Conservation (phyloP, 1,140 invertebrate species). For the Bradynema listronoti region DNA sequence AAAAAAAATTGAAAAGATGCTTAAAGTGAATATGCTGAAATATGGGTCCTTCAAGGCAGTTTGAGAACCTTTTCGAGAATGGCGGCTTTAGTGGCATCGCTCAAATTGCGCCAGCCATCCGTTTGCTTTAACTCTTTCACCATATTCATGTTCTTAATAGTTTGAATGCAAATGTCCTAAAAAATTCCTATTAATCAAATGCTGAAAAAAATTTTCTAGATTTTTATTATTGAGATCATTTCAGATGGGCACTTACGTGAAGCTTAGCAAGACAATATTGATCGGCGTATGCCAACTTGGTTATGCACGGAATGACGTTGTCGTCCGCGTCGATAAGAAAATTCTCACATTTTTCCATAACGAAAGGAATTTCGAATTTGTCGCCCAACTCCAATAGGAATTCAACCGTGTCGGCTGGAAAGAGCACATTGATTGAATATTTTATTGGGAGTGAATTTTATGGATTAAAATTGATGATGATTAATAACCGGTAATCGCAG, state of each 20-base stretch:
- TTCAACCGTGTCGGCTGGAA: constrained; percentile 51
- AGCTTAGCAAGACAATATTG: constrained; percentile 43
- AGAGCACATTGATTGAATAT: constrained; percentile 7
- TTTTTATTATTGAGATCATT: background rate
- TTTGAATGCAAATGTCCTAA: constrained; percentile 46
- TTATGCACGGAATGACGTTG: constrained; percentile 28
- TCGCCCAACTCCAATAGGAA: constrained; percentile 48
- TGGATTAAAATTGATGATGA: constrained; percentile 2
- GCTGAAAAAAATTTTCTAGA: background rate
- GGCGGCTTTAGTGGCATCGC: constrained; percentile 43
- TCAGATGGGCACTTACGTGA: constrained; percentile 25
- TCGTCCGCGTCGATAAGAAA: constrained; percentile 42
- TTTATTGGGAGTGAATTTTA: background rate
- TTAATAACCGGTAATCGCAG: constrained; percentile 34
- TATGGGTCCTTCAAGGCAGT: no score
- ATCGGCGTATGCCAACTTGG: constrained; percentile 48
- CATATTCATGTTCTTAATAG: constrained; percentile 33
- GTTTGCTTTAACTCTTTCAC: constrained; percentile 32
- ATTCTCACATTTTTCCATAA: constrained; percentile 48
- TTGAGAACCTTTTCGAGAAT: constrained; percentile 47
- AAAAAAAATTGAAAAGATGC: no score
- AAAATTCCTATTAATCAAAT: constrained; percentile 19
- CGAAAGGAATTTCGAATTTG: constrained; percentile 50
- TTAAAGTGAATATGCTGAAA: no score
- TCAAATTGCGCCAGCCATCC: constrained; percentile 46